A percentile compares a stretch with the other conserved stretches of the same genome.
Evolutionary conservation across 2,113 vertebrate species (phyloP).

Genomic region (Xenopus laevis): DNA sequence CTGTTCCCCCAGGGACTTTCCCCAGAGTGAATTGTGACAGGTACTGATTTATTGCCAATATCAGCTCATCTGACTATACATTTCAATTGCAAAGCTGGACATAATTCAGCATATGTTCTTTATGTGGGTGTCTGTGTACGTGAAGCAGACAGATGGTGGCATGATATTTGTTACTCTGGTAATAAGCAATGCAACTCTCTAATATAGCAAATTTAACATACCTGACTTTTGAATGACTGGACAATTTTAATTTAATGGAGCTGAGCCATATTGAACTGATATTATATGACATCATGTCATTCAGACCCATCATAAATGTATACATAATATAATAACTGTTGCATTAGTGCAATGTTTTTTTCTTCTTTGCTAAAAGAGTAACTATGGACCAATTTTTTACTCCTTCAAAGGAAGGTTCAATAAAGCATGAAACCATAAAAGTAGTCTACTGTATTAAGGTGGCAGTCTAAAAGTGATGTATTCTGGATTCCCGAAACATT

Average conservation of each 20-base stretch:
- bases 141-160: conserved; percentile 29
- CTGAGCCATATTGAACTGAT: not conserved
- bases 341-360: no score
- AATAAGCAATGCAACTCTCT: conserved; percentile 23
- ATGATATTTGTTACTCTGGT: conserved; percentile 31
- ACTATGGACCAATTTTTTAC: no score
- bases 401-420: no score
- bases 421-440: no score
- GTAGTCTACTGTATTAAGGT: no score
- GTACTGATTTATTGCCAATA: conserved; percentile 30
- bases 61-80: conserved; percentile 11
- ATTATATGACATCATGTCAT: not conserved
- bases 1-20: conserved; percentile 16
- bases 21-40: not conserved
- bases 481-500: no score
- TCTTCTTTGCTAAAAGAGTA: no score
- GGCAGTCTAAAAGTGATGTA: no score
- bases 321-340: no score
- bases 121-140: conserved; percentile 21
- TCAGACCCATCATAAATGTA: no score
- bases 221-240: conserved; percentile 6
- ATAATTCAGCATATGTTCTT: conserved; percentile 34
- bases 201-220: conserved; percentile 6
- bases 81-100: conserved; percentile 22
- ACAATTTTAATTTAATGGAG: conserved; percentile 4